Evolutionary conservation across 2,888 invertebrate genomes (phyloP).

Genomic region (Amphipyra berbera): DNA sequence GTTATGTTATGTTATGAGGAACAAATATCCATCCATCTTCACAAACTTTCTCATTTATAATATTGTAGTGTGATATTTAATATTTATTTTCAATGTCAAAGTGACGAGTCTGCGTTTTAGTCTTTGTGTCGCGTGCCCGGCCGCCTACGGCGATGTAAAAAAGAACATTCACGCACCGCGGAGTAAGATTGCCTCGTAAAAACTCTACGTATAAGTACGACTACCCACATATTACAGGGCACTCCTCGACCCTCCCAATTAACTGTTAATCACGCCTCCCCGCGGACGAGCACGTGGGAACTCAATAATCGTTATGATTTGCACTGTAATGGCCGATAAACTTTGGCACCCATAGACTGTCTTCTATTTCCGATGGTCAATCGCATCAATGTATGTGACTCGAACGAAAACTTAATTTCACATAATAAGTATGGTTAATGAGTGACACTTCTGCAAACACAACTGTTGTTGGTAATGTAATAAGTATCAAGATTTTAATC

Average conservation of each 20-base stretch:
- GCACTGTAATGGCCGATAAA: constrained; percentile 34
- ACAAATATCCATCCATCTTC: too few species aligned
- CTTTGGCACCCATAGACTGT: constrained; percentile 18
- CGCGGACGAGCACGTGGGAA: constrained; percentile 54
- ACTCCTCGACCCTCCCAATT: constrained; percentile 68
- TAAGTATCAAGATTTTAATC: too few species aligned
- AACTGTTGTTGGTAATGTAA: too few species aligned
- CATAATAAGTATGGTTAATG: too few species aligned
- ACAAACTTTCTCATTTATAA: too few species aligned
- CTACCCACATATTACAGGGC: constrained; percentile 56
- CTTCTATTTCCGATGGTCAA: background rate
- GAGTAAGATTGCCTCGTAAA: constrained; percentile 85
- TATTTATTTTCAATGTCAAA: too few species aligned
- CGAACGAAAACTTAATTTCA: too few species aligned
- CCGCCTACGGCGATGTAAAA: constrained; percentile 79
- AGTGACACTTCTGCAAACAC: too few species aligned
- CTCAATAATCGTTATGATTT: constrained; percentile 61
- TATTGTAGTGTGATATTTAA: too few species aligned
- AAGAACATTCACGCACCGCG: constrained; percentile 80
- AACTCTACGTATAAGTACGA: constrained; percentile 67
- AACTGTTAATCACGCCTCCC: constrained; percentile 69
- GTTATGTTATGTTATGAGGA: too few species aligned
- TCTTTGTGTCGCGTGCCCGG: constrained; percentile 70
- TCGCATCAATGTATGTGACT: too few species aligned
- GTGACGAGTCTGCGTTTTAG: constrained; percentile 56